Evolutionary conservation across 2,113 vertebrate species (phyloP).

Genomic region (Azemiops feae): DNA sequence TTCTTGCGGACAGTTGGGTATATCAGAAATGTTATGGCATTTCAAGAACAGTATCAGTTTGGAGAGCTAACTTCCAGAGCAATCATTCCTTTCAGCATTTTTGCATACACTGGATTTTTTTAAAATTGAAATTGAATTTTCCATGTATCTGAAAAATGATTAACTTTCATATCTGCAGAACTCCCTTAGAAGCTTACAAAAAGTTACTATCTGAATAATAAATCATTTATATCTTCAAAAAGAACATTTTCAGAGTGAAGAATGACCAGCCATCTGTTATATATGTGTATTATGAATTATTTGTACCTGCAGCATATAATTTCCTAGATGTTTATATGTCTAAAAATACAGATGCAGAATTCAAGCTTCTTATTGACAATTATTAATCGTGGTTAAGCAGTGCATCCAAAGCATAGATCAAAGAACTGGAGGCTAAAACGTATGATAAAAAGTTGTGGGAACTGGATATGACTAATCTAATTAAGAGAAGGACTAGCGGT

Average conservation of each 20-base stretch:
- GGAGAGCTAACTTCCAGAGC: background rate
- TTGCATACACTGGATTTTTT: slow-evolving; percentile 8
- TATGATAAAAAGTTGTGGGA: background rate
- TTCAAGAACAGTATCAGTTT: slow-evolving; percentile 19
- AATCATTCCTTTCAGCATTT: background rate
- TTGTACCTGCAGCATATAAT: slow-evolving; percentile 36
- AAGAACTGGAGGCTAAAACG: background rate
- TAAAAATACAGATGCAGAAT: slow-evolving; percentile 11
- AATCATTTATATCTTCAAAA: slow-evolving; percentile 3
- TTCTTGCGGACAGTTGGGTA: background rate
- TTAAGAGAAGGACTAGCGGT: background rate
- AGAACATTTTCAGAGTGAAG: slow-evolving; percentile 29
- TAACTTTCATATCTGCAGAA: slow-evolving; percentile 4
- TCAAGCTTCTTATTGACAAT: background rate
- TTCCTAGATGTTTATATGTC: slow-evolving; percentile 1
- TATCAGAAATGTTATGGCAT: background rate
- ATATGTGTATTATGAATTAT: slow-evolving; percentile 37
- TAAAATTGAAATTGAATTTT: slow-evolving; percentile 33
- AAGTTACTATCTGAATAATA: slow-evolving; percentile 18
- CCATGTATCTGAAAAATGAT: slow-evolving; percentile 30
- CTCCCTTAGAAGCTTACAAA: slow-evolving; percentile 42
- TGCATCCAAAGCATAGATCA: background rate
- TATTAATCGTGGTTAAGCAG: background rate
- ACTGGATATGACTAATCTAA: background rate
- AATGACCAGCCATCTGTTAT: slow-evolving; percentile 38